Conservation (phyloP, 2,113 vertebrate genomes). For the Dromiciops gliroides region DNA sequence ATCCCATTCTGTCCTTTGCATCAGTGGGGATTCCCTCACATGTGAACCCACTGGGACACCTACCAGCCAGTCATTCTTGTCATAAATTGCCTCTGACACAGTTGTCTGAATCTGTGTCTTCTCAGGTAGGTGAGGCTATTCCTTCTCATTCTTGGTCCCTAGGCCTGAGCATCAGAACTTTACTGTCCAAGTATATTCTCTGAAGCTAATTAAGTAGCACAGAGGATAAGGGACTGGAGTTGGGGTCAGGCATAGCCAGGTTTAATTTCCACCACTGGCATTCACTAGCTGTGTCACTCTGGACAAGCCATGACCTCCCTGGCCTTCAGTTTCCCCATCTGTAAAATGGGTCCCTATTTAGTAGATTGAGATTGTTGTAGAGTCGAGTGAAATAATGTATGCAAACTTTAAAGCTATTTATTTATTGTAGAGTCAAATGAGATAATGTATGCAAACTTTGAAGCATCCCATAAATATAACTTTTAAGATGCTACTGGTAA, state of each 20-base stretch:
- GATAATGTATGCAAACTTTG: neutral
- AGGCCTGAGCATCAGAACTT: neutral
- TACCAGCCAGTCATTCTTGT: neutral
- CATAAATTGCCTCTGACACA: neutral
- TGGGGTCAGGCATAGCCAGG: neutral
- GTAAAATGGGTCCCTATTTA: neutral
- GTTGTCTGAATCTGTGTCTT: neutral
- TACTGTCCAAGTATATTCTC: neutral
- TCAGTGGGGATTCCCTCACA: fast-evolving
- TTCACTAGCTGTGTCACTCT: neutral
- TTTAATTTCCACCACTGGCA: neutral
- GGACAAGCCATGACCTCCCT: neutral
- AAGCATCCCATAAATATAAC: neutral
- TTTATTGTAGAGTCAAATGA: neutral
- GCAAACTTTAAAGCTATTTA: too few relatives aligned
- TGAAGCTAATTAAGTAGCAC: neutral
- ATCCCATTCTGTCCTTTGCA: neutral
- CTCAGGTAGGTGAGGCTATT: neutral
- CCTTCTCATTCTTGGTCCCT: neutral
- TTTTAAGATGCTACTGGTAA: neutral
- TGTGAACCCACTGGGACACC: fast-evolving
- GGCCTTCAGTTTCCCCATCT: neutral
- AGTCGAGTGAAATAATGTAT: neutral
- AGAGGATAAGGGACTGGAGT: neutral
- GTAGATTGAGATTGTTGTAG: neutral